Conservation (phyloP, 2,797 vertebrate genomes). For the Syngnathus acus region DNA sequence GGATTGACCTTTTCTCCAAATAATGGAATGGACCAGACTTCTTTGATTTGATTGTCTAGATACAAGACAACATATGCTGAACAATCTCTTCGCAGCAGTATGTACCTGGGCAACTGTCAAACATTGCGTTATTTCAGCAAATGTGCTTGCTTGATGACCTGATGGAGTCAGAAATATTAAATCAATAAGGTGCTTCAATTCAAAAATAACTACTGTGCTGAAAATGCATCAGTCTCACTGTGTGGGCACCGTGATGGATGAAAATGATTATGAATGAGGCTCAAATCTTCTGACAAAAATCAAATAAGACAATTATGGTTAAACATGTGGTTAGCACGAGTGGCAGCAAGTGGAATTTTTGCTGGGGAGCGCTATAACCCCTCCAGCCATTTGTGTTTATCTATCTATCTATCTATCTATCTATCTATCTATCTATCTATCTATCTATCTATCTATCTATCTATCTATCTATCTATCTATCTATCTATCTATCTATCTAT, state of each 20-base stretch:
- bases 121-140: slow-evolving; percentile 49
- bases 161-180: slow-evolving; percentile 57
- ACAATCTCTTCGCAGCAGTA: not conserved
- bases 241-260: slow-evolving; percentile 47
- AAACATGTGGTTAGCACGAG: too few species aligned
- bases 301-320: slow-evolving; percentile 19
- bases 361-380: too few species aligned
- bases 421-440: too few species aligned
- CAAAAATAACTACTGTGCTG: slow-evolving; percentile 36
- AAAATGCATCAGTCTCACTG: slow-evolving; percentile 32
- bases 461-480: too few species aligned
- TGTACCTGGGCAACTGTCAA: slow-evolving; percentile 40
- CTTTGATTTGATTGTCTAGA: slow-evolving; percentile 59
- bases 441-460: too few species aligned
- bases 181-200: slow-evolving; percentile 40
- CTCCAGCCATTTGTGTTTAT: too few species aligned
- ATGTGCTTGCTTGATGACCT: slow-evolving; percentile 50
- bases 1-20: slow-evolving; percentile 49
- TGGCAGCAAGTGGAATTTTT: too few species aligned
- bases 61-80: slow-evolving; percentile 21
- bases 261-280: slow-evolving; percentile 43
- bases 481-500: too few species aligned
- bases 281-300: slow-evolving; percentile 43
- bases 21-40: slow-evolving; percentile 51
- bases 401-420: too few species aligned